Conservation (phyloP, 2,888 invertebrate genomes). For the Drosophila pseudotakahashii region DNA sequence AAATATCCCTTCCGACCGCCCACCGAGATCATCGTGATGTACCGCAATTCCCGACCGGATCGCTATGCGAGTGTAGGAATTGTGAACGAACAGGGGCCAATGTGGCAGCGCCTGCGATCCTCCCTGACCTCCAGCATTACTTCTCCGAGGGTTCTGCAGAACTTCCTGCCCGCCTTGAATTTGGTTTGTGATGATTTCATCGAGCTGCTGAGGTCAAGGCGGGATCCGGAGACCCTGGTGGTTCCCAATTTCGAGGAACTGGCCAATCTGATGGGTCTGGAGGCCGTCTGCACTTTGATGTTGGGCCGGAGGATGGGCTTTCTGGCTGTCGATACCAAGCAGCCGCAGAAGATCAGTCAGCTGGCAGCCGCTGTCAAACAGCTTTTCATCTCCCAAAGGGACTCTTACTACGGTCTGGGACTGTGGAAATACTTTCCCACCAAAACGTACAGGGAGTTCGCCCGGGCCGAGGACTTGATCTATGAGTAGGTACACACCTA, state of each 20-base stretch:
- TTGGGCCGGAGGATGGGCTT: slow-evolving; percentile 92
- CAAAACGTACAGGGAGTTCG: slow-evolving; percentile 88
- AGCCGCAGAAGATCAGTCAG: slow-evolving; percentile 86
- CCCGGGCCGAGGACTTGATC: slow-evolving; percentile 90
- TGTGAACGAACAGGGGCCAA: slow-evolving; percentile 93
- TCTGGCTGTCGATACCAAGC: slow-evolving; percentile 85
- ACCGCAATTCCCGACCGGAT: slow-evolving; percentile 90
- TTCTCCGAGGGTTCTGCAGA: slow-evolving; percentile 90
- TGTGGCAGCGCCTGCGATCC: slow-evolving; percentile 90
- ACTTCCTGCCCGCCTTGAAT: slow-evolving; percentile 90
- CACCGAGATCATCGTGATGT: slow-evolving; percentile 91
- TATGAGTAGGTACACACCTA: slow-evolving; percentile 87
- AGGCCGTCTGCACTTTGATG: slow-evolving; percentile 92
- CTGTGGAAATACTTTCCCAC: slow-evolving; percentile 93
- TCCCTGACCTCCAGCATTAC: slow-evolving; percentile 91
- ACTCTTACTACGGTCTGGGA: slow-evolving; percentile 91
- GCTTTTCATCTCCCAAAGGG: slow-evolving; percentile 91
- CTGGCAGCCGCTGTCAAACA: slow-evolving; percentile 90
- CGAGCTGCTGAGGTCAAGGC: slow-evolving; percentile 86
- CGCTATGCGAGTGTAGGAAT: slow-evolving; percentile 92
- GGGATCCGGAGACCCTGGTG: slow-evolving; percentile 85
- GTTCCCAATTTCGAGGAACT: slow-evolving; percentile 90
- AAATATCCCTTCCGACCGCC: slow-evolving; percentile 92
- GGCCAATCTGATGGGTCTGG: slow-evolving; percentile 91
- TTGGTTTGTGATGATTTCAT: slow-evolving; percentile 92